Percentiles rank a stretch among this genome's conserved stretches.
Evolutionary conservation across 2,888 invertebrate species (phyloP).

Genomic region (Tinea semifulvella): DNA sequence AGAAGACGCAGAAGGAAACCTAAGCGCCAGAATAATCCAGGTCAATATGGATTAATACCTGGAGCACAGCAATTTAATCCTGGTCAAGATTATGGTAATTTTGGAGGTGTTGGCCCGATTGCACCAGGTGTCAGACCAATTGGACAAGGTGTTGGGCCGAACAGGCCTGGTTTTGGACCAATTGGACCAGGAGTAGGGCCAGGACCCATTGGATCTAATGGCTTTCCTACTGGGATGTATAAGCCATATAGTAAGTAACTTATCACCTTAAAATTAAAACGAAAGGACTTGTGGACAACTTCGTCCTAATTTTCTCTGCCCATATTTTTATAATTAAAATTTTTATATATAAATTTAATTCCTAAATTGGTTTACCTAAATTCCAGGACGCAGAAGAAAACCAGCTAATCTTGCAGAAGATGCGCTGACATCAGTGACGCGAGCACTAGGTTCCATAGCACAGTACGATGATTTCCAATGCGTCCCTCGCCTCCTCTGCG

Average conservation of each 20-base stretch:
- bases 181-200: conserved; percentile 15
- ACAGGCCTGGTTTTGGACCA: conserved; percentile 15
- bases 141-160: background rate
- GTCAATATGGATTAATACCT: conserved; percentile 9
- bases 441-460: conserved; percentile 51
- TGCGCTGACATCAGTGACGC: conserved; percentile 41
- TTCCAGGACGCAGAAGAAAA: conserved; percentile 30
- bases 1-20: conserved; percentile 31
- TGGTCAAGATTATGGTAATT: background rate
- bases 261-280: too few species aligned
- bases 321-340: too few species aligned
- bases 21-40: conserved; percentile 20
- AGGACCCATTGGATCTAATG: conserved; percentile 7
- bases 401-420: conserved; percentile 34
- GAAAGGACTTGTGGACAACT: too few species aligned
- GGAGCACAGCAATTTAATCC: background rate
- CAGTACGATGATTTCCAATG: conserved; percentile 81
- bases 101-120: conserved; percentile 12
- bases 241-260: too few species aligned
- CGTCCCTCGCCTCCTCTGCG: conserved; percentile 81
- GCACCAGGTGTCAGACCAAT: background rate
- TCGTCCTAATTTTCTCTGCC: too few species aligned
- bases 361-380: too few species aligned
- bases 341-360: too few species aligned
- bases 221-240: background rate